Conservation (phyloP, 2,888 invertebrate genomes). For the Leucozona laternaria region DNA sequence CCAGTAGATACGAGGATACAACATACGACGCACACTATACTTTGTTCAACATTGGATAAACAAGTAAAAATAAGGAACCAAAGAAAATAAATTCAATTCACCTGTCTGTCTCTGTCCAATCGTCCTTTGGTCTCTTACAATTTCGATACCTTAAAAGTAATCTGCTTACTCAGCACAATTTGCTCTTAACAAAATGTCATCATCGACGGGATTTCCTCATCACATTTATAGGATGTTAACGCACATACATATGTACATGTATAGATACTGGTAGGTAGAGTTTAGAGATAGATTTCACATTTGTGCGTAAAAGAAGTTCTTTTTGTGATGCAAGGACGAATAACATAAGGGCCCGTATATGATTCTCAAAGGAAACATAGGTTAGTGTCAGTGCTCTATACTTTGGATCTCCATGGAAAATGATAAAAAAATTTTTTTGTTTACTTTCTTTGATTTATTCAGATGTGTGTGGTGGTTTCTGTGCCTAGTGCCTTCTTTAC, state of each 20-base stretch:
- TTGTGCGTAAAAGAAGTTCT: slow-evolving; percentile 32
- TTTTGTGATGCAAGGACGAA: slow-evolving; percentile 9
- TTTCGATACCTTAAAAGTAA: slow-evolving; percentile 30
- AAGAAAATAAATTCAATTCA: slow-evolving; percentile 59
- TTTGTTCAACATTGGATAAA: slow-evolving; percentile 5
- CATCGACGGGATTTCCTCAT: slow-evolving; percentile 53
- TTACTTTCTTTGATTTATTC: slow-evolving; percentile 15
- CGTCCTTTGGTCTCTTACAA: slow-evolving; percentile 29
- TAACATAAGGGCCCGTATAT: slow-evolving; percentile 41
- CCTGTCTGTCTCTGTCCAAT: slow-evolving; percentile 46
- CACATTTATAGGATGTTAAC: slow-evolving; percentile 22
- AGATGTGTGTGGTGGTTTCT: not conserved
- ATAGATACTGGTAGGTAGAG: not conserved
- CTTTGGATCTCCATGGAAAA: not conserved
- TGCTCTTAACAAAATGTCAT: slow-evolving; percentile 49
- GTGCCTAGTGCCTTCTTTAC: not conserved
- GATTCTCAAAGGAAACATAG: slow-evolving; percentile 15
- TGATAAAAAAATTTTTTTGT: not conserved
- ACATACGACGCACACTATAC: not conserved
- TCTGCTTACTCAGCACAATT: slow-evolving; percentile 43
- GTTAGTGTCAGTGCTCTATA: not conserved
- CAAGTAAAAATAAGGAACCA: slow-evolving; percentile 17
- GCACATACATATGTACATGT: not conserved
- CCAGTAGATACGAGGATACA: no score
- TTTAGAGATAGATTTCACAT: slow-evolving; percentile 33